A percentile compares a stretch with the other conserved stretches of the same genome.
These are phyloP conservation scores for Dastarcus helophoroides DNA, from an alignment of 2,888 invertebrate species.

Conservation along the genomic window DNA sequence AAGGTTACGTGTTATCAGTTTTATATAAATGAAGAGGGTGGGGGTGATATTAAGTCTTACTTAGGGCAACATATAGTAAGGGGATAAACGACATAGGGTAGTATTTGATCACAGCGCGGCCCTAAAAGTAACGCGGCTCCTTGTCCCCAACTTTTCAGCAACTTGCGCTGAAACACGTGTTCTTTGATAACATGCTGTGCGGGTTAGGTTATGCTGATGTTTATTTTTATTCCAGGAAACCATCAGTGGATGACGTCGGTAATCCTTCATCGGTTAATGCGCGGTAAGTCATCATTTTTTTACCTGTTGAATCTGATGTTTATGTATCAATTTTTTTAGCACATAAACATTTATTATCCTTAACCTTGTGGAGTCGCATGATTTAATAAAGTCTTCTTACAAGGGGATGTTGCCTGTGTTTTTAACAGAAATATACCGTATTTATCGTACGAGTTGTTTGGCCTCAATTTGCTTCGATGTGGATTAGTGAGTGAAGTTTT, in stretches of 20 bases:
- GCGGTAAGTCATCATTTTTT: constrained; percentile 54
- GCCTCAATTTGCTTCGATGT: too few relatives aligned
- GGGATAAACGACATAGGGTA: constrained; percentile 24
- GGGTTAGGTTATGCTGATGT: constrained; percentile 30
- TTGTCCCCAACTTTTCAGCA: constrained; percentile 9
- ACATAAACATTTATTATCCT: constrained; percentile 14
- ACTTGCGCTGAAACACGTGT: constrained; percentile 9
- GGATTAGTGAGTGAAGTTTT: too few relatives aligned
- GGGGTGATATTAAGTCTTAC: constrained; percentile 33
- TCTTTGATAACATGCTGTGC: constrained; percentile 27
- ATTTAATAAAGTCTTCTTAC: not conserved
- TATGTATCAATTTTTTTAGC: constrained; percentile 18
- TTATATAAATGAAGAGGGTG: constrained; percentile 22
- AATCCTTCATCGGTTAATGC: constrained; percentile 77
- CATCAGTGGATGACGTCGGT: constrained; percentile 74
- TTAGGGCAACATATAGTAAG: constrained; percentile 28
- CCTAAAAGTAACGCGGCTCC: constrained; percentile 15
- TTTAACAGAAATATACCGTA: too few relatives aligned
- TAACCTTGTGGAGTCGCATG: too few relatives aligned
- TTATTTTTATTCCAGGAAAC: constrained; percentile 63
- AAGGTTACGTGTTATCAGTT: constrained; percentile 19
- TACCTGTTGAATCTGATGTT: constrained; percentile 14
- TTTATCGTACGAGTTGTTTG: too few relatives aligned
- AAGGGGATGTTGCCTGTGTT: too few relatives aligned
- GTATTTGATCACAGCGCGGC: constrained; percentile 21